Evolutionary conservation across 2,113 vertebrate species (phyloP).

Genomic region (Bos taurus): DNA sequence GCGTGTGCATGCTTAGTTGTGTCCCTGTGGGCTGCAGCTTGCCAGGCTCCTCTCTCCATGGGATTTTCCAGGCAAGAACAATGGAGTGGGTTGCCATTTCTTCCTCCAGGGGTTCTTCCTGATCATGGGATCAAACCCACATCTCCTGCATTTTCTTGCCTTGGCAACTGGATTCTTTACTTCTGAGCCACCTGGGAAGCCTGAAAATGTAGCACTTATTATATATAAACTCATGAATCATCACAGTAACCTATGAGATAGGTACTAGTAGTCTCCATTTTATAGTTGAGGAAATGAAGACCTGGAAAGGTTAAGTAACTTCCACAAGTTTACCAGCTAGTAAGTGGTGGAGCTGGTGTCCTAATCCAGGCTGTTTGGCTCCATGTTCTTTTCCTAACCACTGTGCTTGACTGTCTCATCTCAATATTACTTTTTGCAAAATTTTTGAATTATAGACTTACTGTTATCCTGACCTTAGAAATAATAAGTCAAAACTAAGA

Average conservation of each 20-base stretch:
- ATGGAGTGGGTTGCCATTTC: neutral
- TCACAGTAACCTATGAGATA: neutral
- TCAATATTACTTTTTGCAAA: neutral
- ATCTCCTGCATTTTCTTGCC: neutral
- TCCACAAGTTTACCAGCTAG: neutral
- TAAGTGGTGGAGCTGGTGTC: neutral
- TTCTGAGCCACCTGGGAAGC: neutral
- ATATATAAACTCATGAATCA: neutral
- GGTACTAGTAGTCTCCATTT: neutral
- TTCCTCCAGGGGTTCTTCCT: neutral
- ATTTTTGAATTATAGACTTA: neutral
- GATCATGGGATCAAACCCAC: neutral
- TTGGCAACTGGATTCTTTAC: neutral
- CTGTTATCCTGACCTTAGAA: neutral
- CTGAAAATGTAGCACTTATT: neutral
- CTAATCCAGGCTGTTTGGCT: neutral
- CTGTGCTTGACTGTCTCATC: neutral
- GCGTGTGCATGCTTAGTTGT: neutral
- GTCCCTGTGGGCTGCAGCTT: neutral
- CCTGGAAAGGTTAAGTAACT: neutral
- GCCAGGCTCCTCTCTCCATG: neutral
- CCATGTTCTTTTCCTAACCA: neutral
- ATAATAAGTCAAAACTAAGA: conserved; percentile 17
- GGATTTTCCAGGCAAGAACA: neutral
- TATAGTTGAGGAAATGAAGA: neutral